A percentile compares a stretch with the other conserved stretches of the same genome.
phyloP scores from a whole-genome alignment of 2,113 vertebrate species.

The Leptobrachium leishanense region DNA sequence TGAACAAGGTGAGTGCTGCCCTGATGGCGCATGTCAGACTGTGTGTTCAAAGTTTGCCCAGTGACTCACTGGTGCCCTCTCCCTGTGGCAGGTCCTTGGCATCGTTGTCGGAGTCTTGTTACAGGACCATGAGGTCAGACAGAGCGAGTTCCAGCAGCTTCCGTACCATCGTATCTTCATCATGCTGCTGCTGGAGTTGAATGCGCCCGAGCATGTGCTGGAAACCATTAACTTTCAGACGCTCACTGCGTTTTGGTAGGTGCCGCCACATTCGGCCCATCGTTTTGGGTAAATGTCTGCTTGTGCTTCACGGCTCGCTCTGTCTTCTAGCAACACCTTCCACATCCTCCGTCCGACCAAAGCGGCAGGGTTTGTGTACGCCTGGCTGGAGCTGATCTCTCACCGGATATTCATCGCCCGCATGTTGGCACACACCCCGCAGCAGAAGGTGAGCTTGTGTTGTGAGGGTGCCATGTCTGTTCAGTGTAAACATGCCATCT shows the following conservation, averaged over 20 bases:
- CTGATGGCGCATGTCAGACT: background rate
- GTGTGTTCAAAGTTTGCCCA: background rate
- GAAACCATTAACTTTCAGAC: conserved; percentile 99
- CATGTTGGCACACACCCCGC: conserved; percentile 97
- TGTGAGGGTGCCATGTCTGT: background rate
- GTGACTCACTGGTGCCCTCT: background rate
- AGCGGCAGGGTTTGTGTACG: conserved; percentile 97
- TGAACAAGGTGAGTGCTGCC: conserved; percentile 81
- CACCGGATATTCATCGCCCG: conserved; percentile 98
- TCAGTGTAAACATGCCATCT: background rate
- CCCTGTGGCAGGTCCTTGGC: conserved; percentile 81
- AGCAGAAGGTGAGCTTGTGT: conserved; percentile 86
- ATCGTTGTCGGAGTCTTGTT: conserved; percentile 97
- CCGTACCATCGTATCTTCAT: conserved; percentile 98
- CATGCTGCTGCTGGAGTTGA: conserved; percentile 96
- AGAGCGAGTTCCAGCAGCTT: conserved; percentile 96
- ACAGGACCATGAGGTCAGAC: conserved; percentile 95
- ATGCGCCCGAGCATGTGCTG: conserved; percentile 94
- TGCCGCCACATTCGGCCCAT: background rate
- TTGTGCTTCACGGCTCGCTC: conserved; percentile 42
- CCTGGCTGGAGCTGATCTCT: conserved; percentile 98
- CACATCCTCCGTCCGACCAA: conserved; percentile 98
- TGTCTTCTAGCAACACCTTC: conserved; percentile 91
- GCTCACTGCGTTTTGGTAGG: conserved; percentile 96
- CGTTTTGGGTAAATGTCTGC: background rate